phyloP scores from a whole-genome alignment of 2,888 invertebrate species.

The Petrolisthes manimaculis region DNA sequence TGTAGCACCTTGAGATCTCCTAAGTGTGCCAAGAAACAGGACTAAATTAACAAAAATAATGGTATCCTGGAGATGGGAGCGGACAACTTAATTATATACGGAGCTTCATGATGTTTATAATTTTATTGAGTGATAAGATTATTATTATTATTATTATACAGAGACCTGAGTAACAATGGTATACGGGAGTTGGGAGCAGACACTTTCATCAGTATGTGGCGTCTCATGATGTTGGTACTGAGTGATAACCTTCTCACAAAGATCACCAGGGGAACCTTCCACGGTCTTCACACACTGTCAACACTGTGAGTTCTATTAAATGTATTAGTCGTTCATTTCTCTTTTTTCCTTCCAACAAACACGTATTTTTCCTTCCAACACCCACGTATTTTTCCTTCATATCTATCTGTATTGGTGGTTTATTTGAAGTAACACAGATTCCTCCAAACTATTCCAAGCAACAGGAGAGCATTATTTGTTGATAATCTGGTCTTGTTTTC shows the following conservation, averaged over 20 bases:
- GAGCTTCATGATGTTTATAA: slow-evolving; percentile 68
- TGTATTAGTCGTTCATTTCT: too few relatives aligned
- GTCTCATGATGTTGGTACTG: slow-evolving; percentile 73
- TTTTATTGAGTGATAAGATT: slow-evolving; percentile 86
- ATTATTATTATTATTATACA: slow-evolving; percentile 54
- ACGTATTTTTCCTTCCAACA: too few relatives aligned
- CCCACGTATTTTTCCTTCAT: too few relatives aligned
- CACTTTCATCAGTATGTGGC: slow-evolving; percentile 68
- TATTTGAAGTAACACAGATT: too few relatives aligned
- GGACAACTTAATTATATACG: slow-evolving; percentile 68
- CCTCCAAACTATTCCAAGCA: too few relatives aligned
- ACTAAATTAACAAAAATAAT: too few relatives aligned
- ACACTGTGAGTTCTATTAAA: slow-evolving; percentile 76
- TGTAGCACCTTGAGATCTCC: too few relatives aligned
- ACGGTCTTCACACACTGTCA: slow-evolving; percentile 79
- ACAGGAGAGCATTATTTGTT: too few relatives aligned
- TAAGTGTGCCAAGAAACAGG: too few relatives aligned
- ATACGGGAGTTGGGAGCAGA: slow-evolving; percentile 67
- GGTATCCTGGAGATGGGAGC: slow-evolving; percentile 67
- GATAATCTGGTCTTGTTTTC: too few relatives aligned
- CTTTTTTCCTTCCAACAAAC: too few relatives aligned
- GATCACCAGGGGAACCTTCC: slow-evolving; percentile 80
- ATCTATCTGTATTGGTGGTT: too few relatives aligned
- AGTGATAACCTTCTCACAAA: slow-evolving; percentile 85
- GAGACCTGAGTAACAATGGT: slow-evolving; percentile 69